phyloP scores from a whole-genome alignment of 2,888 invertebrate species.

The Dryococelus australis region DNA sequence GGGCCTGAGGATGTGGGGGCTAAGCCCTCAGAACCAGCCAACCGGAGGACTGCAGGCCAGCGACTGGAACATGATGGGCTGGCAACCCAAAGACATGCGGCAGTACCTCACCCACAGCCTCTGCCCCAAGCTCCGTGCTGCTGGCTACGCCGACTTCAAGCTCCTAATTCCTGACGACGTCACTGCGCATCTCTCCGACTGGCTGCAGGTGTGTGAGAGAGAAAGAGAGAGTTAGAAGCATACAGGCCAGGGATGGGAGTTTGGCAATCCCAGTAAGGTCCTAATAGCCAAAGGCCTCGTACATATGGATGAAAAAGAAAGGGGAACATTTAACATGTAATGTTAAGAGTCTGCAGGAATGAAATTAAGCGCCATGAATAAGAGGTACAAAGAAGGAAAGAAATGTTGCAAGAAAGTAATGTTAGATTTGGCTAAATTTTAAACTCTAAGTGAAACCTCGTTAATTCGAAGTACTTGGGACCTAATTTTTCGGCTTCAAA shows the following conservation, averaged over 20 bases:
- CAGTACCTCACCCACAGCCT: slow-evolving; percentile 76
- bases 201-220: not conserved
- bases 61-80: slow-evolving; percentile 63
- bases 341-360: no score
- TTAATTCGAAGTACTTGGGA: no score
- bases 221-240: no score
- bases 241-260: no score
- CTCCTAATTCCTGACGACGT: slow-evolving; percentile 82
- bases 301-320: not conserved
- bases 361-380: no score
- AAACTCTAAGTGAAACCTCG: no score
- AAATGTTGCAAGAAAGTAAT: no score
- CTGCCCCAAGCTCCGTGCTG: slow-evolving; percentile 73
- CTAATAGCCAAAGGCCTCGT: slow-evolving; percentile 69
- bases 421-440: no score
- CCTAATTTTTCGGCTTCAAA: no score
- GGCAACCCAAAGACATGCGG: slow-evolving; percentile 62
- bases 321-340: no score
- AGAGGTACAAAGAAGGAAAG: no score
- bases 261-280: no score
- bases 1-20: slow-evolving; percentile 58
- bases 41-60: slow-evolving; percentile 52
- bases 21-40: slow-evolving; percentile 65
- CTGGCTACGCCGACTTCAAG: slow-evolving; percentile 66
- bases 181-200: slow-evolving; percentile 63